phyloP scores from a whole-genome alignment of 2,113 vertebrate species.

The Sinocyclocheilus rhinocerous region DNA sequence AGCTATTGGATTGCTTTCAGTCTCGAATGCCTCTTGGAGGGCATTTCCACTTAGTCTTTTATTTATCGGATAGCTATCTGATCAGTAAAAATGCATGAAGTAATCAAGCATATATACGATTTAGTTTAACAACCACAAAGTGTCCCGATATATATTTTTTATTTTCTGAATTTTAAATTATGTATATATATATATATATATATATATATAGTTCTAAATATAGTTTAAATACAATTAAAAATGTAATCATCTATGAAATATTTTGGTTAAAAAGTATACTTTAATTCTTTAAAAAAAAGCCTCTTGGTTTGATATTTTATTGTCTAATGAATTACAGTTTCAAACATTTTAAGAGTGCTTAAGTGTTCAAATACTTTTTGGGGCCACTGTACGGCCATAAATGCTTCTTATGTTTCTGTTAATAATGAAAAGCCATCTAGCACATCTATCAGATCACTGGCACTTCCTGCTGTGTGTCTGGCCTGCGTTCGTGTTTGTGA shows the following conservation, averaged over 20 bases:
- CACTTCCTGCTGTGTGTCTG: neutral
- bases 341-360: neutral
- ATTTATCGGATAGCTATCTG: neutral
- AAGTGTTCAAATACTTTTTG: neutral
- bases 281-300: neutral
- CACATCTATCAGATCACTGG: neutral
- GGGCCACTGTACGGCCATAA: neutral
- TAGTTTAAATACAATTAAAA: too few relatives aligned
- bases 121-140: neutral
- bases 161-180: neutral
- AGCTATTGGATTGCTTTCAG: constrained; percentile 4
- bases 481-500: constrained; percentile 17
- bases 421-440: constrained; percentile 3
- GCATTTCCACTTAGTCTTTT: neutral
- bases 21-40: neutral
- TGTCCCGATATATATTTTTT: neutral
- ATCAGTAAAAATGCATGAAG: constrained; percentile 29
- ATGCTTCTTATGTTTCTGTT: neutral
- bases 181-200: neutral
- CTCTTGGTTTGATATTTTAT: neutral
- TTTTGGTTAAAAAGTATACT: neutral
- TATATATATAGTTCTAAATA: too few relatives aligned
- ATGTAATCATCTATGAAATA: neutral
- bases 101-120: neutral
- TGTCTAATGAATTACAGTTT: neutral